Conservation (phyloP, 2,888 invertebrate species). For the Crossocerus cetratus region DNA sequence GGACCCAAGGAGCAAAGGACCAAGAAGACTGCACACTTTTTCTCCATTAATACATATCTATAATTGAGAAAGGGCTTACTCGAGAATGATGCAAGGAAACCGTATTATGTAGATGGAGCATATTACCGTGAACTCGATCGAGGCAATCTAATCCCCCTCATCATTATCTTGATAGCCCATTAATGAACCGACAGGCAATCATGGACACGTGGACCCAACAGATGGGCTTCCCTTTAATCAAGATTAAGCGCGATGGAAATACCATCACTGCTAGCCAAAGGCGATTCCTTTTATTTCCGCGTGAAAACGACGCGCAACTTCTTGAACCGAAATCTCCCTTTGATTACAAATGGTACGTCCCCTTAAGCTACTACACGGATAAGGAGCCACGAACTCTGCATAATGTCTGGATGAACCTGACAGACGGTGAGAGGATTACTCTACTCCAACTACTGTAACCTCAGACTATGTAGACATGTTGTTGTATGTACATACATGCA, state of each 20-base stretch:
- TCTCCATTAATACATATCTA: no score
- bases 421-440: slow-evolving; percentile 81
- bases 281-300: slow-evolving; percentile 79
- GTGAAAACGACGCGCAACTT: slow-evolving; percentile 78
- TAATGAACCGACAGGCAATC: slow-evolving; percentile 77
- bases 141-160: no score
- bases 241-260: slow-evolving; percentile 81
- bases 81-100: no score
- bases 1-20: no score
- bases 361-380: slow-evolving; percentile 86
- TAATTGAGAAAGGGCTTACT: no score
- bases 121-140: no score
- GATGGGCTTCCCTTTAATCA: slow-evolving; percentile 90
- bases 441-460: no score
- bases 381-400: slow-evolving; percentile 79
- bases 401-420: slow-evolving; percentile 89
- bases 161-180: no score
- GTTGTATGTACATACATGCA: background rate
- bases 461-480: slow-evolving; percentile 4
- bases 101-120: no score
- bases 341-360: slow-evolving; percentile 87
- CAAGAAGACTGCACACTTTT: no score
- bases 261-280: slow-evolving; percentile 84
- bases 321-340: slow-evolving; percentile 78
- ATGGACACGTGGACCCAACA: slow-evolving; percentile 91